A percentile compares a stretch with the other conserved stretches of the same genome.
phyloP scores from a whole-genome alignment of 2,113 vertebrate genomes.

The Leptobrachium ailaonicum region DNA sequence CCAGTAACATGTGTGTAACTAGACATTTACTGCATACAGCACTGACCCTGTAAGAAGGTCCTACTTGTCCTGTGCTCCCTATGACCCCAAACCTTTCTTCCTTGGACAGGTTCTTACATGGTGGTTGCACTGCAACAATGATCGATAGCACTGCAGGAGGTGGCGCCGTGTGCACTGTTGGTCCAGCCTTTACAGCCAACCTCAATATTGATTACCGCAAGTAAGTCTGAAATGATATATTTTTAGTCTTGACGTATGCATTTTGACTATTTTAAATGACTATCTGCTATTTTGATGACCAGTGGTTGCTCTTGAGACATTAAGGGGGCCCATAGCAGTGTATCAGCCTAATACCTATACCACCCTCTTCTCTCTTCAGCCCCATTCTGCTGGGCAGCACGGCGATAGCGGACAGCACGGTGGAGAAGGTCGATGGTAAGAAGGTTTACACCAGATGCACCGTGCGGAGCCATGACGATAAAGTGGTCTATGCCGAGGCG shows the following conservation, averaged over 20 bases:
- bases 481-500: slow-evolving; percentile 53
- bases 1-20: too few species aligned
- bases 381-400: slow-evolving; percentile 55
- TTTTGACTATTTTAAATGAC: too few species aligned
- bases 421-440: slow-evolving; percentile 56
- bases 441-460: slow-evolving; percentile 55
- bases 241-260: too few species aligned
- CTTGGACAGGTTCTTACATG: slow-evolving; percentile 66
- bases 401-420: slow-evolving; percentile 54
- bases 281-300: too few species aligned
- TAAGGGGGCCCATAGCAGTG: too few species aligned
- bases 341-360: too few species aligned
- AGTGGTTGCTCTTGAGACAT: too few species aligned
- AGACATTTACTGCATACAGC: too few species aligned
- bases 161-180: slow-evolving; percentile 58
- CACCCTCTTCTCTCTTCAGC: slow-evolving; percentile 39
- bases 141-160: slow-evolving; percentile 68
- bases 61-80: too few species aligned
- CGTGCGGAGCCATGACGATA: slow-evolving; percentile 50
- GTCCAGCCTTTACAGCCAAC: slow-evolving; percentile 73
- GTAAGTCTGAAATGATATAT: slow-evolving; percentile 51
- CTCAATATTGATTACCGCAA: slow-evolving; percentile 76
- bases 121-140: slow-evolving; percentile 74
- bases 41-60: too few species aligned
- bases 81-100: neutral